Base-by-base conservation (phyloP, 2,888 invertebrate genomes). In the Agonopterix heracliana region DNA sequence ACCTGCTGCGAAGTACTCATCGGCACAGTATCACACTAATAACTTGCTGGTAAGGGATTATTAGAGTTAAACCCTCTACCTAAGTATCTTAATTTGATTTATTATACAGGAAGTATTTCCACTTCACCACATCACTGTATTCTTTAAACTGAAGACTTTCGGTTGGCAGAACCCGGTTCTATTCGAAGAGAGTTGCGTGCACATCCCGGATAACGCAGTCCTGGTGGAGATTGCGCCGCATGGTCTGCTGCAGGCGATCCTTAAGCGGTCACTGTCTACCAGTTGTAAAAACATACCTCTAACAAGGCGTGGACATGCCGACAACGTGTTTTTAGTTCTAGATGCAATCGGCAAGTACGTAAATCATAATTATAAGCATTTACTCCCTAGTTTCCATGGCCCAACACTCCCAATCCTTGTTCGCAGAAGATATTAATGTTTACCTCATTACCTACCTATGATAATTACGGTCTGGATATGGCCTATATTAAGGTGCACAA, bases 221-320 rank as follows among this genome's bases (percentile, higher is more conserved):
- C 86, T 93, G 9, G 92, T 98, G 47, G 98, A 98, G 78, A 92
- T 98, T 52, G 97, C 97, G 0, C 97, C 98, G 0, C 97, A 98
- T 66, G 94, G 96, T 14, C 89, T 98, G 11, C 89, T 98, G 50
- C 97, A 97, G 74, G 94, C 96, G 0, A 95, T 98, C 60, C 85
- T 98, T 9, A 94, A 94, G 67, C 89, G 96, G 44, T 93, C 95
- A 0, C 76, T 97, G 34, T 79, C 86, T 9, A 67, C 89, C 1
- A 88, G 89, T 9, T 92, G 93, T 56, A 89, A 81, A 1, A 93
- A 94, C 64, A 86, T 96, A 46, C 90, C 95, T 0, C 83, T 97
- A 3, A 95, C 96, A 49, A 92, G 93, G 60, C 90, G 94, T 35
- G 91, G 90, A 4, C 91, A 92, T 57, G 81, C 86, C 3, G 92